Percentiles rank a stretch among this genome's conserved stretches.
Conservation (phyloP, 2,888 invertebrate genomes). For the Eristalis intricaria region DNA sequence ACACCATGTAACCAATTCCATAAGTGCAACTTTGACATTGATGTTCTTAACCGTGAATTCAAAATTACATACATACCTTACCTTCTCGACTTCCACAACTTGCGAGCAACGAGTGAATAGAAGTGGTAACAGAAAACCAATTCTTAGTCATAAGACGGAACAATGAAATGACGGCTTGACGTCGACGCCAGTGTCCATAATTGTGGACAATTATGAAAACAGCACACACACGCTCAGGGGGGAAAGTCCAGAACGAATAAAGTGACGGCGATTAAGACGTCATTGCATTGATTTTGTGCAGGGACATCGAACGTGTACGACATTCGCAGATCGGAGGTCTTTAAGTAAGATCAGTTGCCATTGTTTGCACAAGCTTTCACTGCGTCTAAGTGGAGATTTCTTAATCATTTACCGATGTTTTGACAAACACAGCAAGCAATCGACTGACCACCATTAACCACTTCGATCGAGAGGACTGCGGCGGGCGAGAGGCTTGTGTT, state of each 20-base stretch:
- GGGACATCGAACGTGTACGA: not conserved
- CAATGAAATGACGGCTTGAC: conserved; percentile 32
- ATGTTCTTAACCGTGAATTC: conserved; percentile 46
- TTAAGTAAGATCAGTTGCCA: not conserved
- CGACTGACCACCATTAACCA: conserved; percentile 25
- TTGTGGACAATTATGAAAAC: not conserved
- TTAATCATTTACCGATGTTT: not conserved
- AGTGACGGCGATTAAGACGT: conserved; percentile 16
- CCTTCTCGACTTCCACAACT: not conserved
- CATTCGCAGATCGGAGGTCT: not conserved
- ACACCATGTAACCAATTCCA: conserved; percentile 30
- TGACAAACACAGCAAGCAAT: not conserved
- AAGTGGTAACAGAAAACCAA: conserved; percentile 34
- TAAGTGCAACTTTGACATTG: conserved; percentile 42
- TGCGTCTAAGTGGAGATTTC: not conserved
- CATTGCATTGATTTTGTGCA: conserved; percentile 1
- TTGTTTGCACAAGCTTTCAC: conserved; percentile 1
- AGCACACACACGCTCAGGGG: not conserved
- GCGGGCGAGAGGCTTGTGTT: not conserved
- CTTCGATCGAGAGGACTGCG: not conserved
- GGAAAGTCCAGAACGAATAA: conserved; percentile 28
- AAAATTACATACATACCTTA: not conserved
- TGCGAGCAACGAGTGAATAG: conserved; percentile 2
- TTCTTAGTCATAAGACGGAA: conserved; percentile 17
- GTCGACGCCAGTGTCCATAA: conserved; percentile 13